Percentiles rank a stretch among this genome's conserved stretches.
These are phyloP conservation scores for Serilophus lunatus DNA, from an alignment of 2,113 vertebrate species.

Conservation along the genomic window DNA sequence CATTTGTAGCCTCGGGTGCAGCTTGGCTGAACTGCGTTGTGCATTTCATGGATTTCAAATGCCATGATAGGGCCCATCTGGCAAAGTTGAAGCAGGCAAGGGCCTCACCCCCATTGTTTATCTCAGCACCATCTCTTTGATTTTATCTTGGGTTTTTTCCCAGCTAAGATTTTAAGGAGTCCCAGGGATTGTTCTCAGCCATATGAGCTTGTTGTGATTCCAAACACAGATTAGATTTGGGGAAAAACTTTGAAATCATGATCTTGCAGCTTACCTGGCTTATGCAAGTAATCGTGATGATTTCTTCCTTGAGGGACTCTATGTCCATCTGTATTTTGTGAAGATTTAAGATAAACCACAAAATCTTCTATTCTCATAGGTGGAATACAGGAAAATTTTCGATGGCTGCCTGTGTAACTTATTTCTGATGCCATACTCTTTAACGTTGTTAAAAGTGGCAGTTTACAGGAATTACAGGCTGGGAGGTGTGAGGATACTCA, in stretches of 20 bases:
- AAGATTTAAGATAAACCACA: neutral
- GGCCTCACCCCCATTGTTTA: neutral
- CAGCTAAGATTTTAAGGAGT: neutral
- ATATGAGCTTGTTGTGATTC: neutral
- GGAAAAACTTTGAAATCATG: neutral
- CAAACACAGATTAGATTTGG: neutral
- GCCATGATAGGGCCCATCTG: neutral
- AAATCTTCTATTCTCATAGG: neutral
- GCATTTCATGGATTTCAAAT: neutral
- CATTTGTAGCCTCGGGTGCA: neutral
- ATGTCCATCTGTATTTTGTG: neutral
- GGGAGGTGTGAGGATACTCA: neutral
- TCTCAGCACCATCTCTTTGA: neutral
- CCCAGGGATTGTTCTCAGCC: neutral
- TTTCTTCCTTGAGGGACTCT: neutral
- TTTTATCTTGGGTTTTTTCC: neutral
- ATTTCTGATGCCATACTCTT: neutral
- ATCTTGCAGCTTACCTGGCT: neutral
- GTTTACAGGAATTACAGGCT: neutral
- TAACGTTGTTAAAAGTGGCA: neutral
- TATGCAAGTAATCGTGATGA: fast-evolving
- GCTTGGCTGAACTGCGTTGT: neutral
- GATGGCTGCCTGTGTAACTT: neutral
- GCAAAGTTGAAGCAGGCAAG: neutral
- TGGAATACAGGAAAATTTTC: neutral